phyloP scores from a whole-genome alignment of 2,797 vertebrate genomes.

The Microtus obscurus region DNA sequence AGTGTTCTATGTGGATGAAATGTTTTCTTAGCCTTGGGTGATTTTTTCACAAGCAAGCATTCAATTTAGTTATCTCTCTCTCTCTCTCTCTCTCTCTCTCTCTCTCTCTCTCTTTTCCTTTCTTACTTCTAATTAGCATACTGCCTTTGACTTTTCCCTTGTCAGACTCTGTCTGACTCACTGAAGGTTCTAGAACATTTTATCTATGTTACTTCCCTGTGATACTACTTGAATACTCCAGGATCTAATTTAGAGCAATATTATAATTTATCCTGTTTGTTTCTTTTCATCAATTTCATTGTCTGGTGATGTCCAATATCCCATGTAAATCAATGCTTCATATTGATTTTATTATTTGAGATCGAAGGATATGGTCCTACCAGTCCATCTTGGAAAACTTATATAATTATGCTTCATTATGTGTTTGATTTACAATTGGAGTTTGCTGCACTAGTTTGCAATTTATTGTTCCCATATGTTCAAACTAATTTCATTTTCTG shows the following conservation, averaged over 20 bases:
- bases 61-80: not conserved
- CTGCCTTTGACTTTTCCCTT: not conserved
- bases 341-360: not conserved
- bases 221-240: not conserved
- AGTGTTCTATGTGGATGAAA: not conserved
- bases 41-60: not conserved
- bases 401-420: not conserved
- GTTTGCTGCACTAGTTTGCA: not conserved
- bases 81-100: not conserved
- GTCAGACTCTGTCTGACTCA: not conserved
- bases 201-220: not conserved
- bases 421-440: not conserved
- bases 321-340: not conserved
- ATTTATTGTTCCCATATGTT: not conserved
- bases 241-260: not conserved
- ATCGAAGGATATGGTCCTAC: not conserved
- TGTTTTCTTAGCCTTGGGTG: not conserved
- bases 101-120: not conserved
- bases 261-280: not conserved
- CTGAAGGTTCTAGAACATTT: not conserved
- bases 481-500: conserved; percentile 10
- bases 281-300: not conserved
- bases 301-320: no score
- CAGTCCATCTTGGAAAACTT: not conserved
- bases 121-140: not conserved